Percentiles rank a stretch among this genome's conserved stretches.
phyloP scores from a whole-genome alignment of 2,888 invertebrate species.

The Eilema depressum region DNA sequence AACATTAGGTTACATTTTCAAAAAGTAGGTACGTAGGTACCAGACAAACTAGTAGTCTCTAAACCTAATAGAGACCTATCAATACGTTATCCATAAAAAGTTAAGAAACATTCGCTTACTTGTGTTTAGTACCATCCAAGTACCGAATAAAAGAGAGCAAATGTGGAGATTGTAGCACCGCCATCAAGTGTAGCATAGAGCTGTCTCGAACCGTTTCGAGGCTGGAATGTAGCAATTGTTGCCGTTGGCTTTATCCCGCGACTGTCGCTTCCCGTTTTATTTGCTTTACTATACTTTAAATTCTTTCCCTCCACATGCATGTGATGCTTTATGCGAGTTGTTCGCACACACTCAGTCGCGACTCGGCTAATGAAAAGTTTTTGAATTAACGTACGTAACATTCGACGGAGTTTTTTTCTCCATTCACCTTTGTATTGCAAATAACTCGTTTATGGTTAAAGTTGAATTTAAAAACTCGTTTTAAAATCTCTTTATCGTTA shows the following conservation, averaged over 20 bases:
- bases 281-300: conserved; percentile 74
- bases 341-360: conserved; percentile 68
- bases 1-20: too few relatives aligned
- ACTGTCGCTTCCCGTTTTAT: conserved; percentile 72
- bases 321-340: conserved; percentile 75
- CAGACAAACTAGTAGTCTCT: too few relatives aligned
- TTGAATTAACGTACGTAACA: conserved; percentile 82
- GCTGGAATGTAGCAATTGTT: conserved; percentile 82
- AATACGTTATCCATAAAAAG: neutral
- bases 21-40: too few relatives aligned
- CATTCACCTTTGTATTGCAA: conserved; percentile 76
- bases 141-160: neutral
- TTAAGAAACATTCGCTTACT: neutral
- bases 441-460: conserved; percentile 72
- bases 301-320: conserved; percentile 75
- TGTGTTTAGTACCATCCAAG: neutral
- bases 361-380: conserved; percentile 83
- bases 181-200: conserved; percentile 51
- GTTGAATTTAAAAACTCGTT: conserved; percentile 59
- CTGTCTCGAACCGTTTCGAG: conserved; percentile 61
- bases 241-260: conserved; percentile 73
- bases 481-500: conserved; percentile 39
- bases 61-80: neutral
- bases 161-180: conserved; percentile 45
- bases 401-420: conserved; percentile 66